These are phyloP conservation scores for Barnardius zonarius DNA, from an alignment of 2,113 vertebrate genomes.

Conservation along the genomic window DNA sequence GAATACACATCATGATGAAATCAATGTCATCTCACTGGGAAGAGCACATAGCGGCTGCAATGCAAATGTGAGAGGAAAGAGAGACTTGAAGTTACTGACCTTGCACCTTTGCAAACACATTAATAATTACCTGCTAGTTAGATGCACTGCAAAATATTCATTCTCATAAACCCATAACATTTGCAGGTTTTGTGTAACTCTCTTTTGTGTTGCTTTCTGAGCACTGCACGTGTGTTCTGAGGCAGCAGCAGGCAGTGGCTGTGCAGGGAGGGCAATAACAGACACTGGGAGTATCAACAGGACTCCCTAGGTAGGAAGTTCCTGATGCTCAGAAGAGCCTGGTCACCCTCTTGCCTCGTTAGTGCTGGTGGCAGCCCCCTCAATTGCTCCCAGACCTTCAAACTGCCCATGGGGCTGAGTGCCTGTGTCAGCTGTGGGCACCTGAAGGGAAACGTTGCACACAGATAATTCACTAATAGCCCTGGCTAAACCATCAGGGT, in stretches of 20 bases:
- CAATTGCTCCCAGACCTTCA: not conserved
- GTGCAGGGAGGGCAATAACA: accelerated
- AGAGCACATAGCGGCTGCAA: not conserved
- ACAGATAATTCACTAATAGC: not conserved
- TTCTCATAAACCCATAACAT: not conserved
- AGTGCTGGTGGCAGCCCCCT: not conserved
- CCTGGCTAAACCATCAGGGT: not conserved
- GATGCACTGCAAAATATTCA: not conserved
- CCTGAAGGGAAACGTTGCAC: not conserved
- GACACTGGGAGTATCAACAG: not conserved
- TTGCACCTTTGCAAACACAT: not conserved
- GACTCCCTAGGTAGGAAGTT: not conserved
- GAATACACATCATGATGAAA: not conserved
- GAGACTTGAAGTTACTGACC: not conserved
- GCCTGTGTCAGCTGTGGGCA: not conserved
- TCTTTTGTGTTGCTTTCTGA: not conserved
- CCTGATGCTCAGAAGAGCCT: not conserved
- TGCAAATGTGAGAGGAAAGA: not conserved
- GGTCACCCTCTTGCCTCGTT: too few species aligned
- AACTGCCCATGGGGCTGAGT: accelerated
- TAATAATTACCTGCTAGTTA: not conserved
- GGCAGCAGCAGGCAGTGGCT: not conserved
- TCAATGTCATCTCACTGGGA: accelerated
- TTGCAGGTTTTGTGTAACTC: not conserved
- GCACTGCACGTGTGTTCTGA: accelerated